Conservation (phyloP, 2,797 vertebrate species). For the Urophycis tenuis region DNA sequence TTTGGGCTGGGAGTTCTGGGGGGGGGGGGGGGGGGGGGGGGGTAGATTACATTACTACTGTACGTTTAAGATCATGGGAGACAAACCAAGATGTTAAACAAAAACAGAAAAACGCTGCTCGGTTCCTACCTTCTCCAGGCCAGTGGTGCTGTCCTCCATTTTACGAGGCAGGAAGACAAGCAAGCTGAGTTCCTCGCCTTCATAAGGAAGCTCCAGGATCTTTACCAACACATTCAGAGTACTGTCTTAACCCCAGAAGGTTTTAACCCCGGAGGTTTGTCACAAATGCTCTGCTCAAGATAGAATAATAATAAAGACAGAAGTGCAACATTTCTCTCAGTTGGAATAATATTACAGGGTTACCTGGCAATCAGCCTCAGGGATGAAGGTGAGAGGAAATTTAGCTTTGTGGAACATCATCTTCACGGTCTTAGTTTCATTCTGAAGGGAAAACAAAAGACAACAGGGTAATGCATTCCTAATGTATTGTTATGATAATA, state of each 20-base stretch:
- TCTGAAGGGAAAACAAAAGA: conserved; percentile 51
- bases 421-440: conserved; percentile 69
- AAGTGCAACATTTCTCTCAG: no score
- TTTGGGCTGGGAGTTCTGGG: no score
- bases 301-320: background rate
- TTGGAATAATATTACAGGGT: background rate
- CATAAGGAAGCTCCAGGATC: conserved; percentile 82
- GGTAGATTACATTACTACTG: no score
- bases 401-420: conserved; percentile 78
- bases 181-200: conserved; percentile 76
- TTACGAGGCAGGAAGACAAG: conserved; percentile 76
- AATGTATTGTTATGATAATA: background rate
- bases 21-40: no score
- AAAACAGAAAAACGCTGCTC: background rate
- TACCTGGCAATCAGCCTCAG: conserved; percentile 64
- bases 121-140: conserved; percentile 70
- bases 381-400: conserved; percentile 69
- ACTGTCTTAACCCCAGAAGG: background rate
- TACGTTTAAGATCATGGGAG: no score
- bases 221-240: conserved; percentile 5
- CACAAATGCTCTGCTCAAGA: no score
- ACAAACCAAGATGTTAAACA: no score
- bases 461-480: background rate
- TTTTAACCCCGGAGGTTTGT: background rate
- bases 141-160: conserved; percentile 68